A percentile compares a stretch with the other conserved stretches of the same genome.
These are phyloP conservation scores for Amblyteles armatorius DNA, from an alignment of 2,888 invertebrate genomes.

Conservation along the genomic window DNA sequence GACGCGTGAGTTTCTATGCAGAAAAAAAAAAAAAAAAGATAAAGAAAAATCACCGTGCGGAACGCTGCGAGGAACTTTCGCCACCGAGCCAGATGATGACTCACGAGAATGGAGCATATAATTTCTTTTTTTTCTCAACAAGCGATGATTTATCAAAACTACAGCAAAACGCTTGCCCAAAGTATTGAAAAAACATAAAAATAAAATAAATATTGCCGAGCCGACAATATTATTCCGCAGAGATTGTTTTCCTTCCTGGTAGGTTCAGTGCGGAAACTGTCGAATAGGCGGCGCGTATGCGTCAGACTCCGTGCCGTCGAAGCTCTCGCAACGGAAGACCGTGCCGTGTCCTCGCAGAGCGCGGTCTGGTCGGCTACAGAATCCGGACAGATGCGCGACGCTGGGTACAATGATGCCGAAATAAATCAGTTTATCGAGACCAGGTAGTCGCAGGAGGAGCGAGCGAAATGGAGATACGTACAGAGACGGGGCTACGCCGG, in stretches of 20 bases:
- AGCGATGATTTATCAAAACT: not conserved
- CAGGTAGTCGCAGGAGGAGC: conserved; percentile 59
- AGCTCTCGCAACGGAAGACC: conserved; percentile 18
- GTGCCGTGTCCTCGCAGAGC: conserved; percentile 27
- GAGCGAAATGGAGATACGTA: conserved; percentile 30
- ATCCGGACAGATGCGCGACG: conserved; percentile 82
- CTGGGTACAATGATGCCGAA: conserved; percentile 80
- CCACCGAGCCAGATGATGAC: not conserved
- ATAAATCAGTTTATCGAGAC: conserved; percentile 84
- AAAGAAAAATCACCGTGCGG: not conserved
- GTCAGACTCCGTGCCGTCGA: not conserved
- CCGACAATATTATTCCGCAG: too few species aligned
- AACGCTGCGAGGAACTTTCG: not conserved
- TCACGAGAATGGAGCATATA: not conserved
- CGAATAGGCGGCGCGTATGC: not conserved
- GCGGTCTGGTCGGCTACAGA: conserved; percentile 64
- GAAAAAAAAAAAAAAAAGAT: conserved; percentile 18
- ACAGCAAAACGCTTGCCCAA: not conserved
- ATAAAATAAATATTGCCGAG: too few species aligned
- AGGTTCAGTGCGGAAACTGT: not conserved
- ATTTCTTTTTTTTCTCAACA: not conserved
- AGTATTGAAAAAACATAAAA: not conserved
- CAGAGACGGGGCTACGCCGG: conserved; percentile 52
- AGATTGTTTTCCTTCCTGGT: too few species aligned
- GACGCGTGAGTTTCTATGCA: not conserved